A percentile compares a stretch with the other conserved stretches of the same genome.
Evolutionary conservation across 2,113 vertebrate species (phyloP).

Genomic region (Burhinus bistriatus): DNA sequence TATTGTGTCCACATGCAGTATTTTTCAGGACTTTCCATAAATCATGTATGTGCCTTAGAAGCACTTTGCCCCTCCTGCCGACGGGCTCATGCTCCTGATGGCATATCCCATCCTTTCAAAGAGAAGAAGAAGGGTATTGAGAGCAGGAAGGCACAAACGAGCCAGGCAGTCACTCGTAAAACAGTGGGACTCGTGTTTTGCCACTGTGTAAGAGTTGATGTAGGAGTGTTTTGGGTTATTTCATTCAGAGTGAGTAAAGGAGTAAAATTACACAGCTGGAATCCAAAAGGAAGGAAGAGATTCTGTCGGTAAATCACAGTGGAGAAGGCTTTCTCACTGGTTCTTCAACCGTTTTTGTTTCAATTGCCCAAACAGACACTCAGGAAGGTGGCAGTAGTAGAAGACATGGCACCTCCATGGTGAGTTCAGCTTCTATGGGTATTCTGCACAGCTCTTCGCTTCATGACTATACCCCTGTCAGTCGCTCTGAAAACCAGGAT

Average conservation of each 20-base stretch:
- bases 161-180: neutral
- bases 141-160: neutral
- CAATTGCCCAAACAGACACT: conserved; percentile 75
- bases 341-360: conserved; percentile 7
- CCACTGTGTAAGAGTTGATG: neutral
- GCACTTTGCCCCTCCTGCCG: neutral
- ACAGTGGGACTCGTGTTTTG: neutral
- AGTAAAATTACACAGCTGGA: neutral
- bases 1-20: neutral
- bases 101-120: neutral
- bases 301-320: neutral
- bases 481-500: conserved; percentile 82
- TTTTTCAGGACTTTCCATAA: neutral
- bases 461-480: conserved; percentile 79
- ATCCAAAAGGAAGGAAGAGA: neutral
- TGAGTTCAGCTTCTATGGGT: conserved; percentile 82
- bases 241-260: neutral
- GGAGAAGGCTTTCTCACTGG: neutral
- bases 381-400: conserved; percentile 81
- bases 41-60: neutral
- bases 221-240: neutral
- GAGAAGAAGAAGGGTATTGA: neutral
- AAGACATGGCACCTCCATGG: conserved; percentile 86
- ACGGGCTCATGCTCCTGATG: neutral
- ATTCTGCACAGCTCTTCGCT: conserved; percentile 81